Conservation (phyloP, 2,888 invertebrate species). For the Coleophora flavipennella region DNA sequence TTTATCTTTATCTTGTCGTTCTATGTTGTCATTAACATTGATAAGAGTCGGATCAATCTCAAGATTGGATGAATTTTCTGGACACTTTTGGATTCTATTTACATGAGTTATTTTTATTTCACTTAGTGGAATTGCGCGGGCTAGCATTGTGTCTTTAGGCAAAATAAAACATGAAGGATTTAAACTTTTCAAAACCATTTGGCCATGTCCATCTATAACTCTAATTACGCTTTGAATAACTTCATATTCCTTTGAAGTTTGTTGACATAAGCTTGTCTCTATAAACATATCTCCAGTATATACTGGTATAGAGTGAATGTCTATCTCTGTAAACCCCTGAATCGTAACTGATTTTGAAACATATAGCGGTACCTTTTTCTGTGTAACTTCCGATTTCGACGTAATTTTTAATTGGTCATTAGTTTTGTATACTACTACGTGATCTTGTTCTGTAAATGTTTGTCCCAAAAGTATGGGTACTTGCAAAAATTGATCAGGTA, state of each 20-base stretch:
- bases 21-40: neutral
- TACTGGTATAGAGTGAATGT: neutral
- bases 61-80: no score
- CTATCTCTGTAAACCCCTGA: neutral
- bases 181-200: no score
- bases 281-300: slow-evolving; percentile 1
- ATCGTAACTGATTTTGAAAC: neutral
- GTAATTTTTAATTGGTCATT: neutral
- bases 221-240: neutral
- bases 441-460: slow-evolving; percentile 5
- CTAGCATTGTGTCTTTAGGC: no score
- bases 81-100: no score
- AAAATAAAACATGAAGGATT: no score
- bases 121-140: no score
- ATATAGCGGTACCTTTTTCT: neutral
- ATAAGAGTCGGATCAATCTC: neutral
- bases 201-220: neutral
- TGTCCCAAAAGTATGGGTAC: slow-evolving; percentile 5
- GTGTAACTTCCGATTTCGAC: neutral
- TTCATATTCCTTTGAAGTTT: slow-evolving; percentile 1
- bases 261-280: no score
- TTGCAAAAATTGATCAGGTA: slow-evolving; percentile 3
- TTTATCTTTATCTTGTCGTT: neutral
- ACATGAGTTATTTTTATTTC: no score
- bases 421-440: slow-evolving; percentile 1